phyloP scores from a whole-genome alignment of 2,888 invertebrate genomes.

The Caenorhabditis sp. region DNA sequence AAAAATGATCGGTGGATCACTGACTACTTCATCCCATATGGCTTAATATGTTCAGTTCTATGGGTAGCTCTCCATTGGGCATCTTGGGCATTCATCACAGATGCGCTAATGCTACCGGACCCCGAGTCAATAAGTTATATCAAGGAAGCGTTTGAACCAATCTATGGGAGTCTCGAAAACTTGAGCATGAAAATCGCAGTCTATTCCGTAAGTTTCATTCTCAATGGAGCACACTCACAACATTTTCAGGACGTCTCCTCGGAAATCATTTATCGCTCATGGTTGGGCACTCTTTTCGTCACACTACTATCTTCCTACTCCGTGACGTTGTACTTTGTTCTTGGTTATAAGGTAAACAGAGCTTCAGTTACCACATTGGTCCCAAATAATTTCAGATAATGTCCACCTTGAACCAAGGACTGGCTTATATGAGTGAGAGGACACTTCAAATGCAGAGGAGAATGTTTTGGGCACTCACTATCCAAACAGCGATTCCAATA shows the following conservation, averaged over 20 bases:
- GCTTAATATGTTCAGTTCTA: background rate
- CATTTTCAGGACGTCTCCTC: background rate
- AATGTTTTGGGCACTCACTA: background rate
- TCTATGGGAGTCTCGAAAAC: background rate
- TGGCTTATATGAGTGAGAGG: constrained; percentile 15
- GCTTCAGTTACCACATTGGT: too few species aligned
- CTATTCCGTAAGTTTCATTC: background rate
- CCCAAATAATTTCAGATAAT: background rate
- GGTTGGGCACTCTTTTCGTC: background rate
- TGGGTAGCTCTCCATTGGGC: background rate
- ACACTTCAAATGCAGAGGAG: constrained; percentile 14
- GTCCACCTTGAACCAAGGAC: background rate
- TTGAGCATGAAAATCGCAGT: background rate
- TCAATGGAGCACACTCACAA: background rate
- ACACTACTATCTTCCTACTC: constrained; percentile 4
- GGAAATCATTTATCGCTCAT: background rate
- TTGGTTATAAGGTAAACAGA: constrained; percentile 18
- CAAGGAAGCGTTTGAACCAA: background rate
- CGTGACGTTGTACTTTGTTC: constrained; percentile 13
- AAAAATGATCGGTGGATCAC: background rate
- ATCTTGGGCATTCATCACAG: background rate
- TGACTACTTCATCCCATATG: background rate
- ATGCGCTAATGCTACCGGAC: background rate
- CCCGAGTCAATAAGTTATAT: background rate
- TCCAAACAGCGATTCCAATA: constrained; percentile 3